A percentile compares a stretch with the other conserved stretches of the same genome.
Conservation (phyloP, 2,888 invertebrate genomes). For the Keiferia lycopersicella region DNA sequence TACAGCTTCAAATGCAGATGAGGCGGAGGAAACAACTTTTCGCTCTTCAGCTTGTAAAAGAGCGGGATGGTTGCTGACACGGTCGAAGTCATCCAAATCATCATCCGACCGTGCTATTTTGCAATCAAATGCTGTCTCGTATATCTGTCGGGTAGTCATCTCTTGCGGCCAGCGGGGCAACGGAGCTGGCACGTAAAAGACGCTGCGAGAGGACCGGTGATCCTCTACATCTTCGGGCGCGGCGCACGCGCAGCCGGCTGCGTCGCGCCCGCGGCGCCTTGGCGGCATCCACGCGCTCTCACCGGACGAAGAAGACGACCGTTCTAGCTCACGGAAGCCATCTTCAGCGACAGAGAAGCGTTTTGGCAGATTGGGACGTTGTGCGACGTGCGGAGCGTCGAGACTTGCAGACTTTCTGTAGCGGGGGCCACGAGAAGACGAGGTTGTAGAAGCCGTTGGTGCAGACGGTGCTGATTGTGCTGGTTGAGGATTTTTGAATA, state of each 20-base stretch:
- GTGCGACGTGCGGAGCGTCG: slow-evolving; percentile 86
- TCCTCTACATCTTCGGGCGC: slow-evolving; percentile 85
- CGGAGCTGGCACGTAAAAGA: slow-evolving; percentile 86
- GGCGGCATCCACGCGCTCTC: slow-evolving; percentile 86
- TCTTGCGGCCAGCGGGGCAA: slow-evolving; percentile 84
- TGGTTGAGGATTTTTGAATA: slow-evolving; percentile 81
- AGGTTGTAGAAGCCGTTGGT: slow-evolving; percentile 68
- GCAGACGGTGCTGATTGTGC: slow-evolving; percentile 73
- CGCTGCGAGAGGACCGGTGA: slow-evolving; percentile 84
- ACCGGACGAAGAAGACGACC: slow-evolving; percentile 80
- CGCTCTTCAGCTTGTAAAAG: slow-evolving; percentile 81
- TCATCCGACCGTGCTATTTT: slow-evolving; percentile 91
- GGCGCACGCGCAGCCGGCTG: slow-evolving; percentile 88
- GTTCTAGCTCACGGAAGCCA: slow-evolving; percentile 82
- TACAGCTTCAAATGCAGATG: slow-evolving; percentile 76
- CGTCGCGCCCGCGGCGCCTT: slow-evolving; percentile 83
- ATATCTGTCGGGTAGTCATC: slow-evolving; percentile 87
- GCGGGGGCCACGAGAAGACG: slow-evolving; percentile 76
- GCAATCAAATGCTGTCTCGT: slow-evolving; percentile 95
- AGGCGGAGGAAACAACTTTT: slow-evolving; percentile 74
- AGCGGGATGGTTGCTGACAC: slow-evolving; percentile 90
- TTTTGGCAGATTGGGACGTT: slow-evolving; percentile 82
- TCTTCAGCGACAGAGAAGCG: slow-evolving; percentile 87
- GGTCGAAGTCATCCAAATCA: slow-evolving; percentile 90
- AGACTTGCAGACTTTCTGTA: slow-evolving; percentile 88